These are phyloP conservation scores for Atractosteus spatula DNA, from an alignment of 2,113 vertebrate species.

Conservation along the genomic window DNA sequence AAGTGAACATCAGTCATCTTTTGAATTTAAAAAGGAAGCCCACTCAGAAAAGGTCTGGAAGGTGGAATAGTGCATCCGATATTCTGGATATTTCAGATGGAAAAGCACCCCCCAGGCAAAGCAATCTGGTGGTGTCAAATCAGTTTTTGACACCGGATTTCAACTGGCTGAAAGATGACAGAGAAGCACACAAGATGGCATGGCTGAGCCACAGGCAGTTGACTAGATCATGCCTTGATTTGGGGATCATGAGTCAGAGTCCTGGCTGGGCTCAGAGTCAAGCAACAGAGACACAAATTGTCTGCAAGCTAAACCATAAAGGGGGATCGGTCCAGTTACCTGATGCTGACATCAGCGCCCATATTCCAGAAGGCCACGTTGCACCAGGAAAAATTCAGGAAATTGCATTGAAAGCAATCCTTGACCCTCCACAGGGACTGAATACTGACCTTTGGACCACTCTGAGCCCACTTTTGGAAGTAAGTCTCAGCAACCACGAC, in stretches of 20 bases:
- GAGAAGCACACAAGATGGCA: constrained; percentile 91
- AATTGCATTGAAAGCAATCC: constrained; percentile 78
- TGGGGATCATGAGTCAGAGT: constrained; percentile 82
- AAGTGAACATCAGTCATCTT: constrained; percentile 70
- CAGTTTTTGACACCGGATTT: constrained; percentile 68
- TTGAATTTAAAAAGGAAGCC: constrained; percentile 53
- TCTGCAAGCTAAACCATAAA: constrained; percentile 75
- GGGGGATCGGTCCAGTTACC: constrained; percentile 85
- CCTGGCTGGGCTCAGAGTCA: constrained; percentile 95
- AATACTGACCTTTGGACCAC: constrained; percentile 85
- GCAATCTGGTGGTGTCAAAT: constrained; percentile 42
- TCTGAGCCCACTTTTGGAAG: constrained; percentile 83
- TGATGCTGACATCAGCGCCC: constrained; percentile 77
- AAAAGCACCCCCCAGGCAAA: constrained; percentile 41
- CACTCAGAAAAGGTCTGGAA: constrained; percentile 62
- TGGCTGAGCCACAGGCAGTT: constrained; percentile 92
- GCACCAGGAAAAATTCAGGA: constrained; percentile 81
- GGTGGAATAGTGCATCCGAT: constrained; percentile 86
- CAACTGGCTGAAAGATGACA: constrained; percentile 81
- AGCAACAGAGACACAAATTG: constrained; percentile 71
- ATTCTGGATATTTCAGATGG: constrained; percentile 74
- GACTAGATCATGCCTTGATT: constrained; percentile 85
- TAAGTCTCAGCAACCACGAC: constrained; percentile 81
- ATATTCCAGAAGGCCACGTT: constrained; percentile 83
- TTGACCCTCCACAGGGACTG: constrained; percentile 79